A percentile compares a stretch with the other conserved stretches of the same genome.
These are phyloP conservation scores for Eulemur macaco DNA, from an alignment of 2,113 vertebrate species.

Conservation along the genomic window DNA sequence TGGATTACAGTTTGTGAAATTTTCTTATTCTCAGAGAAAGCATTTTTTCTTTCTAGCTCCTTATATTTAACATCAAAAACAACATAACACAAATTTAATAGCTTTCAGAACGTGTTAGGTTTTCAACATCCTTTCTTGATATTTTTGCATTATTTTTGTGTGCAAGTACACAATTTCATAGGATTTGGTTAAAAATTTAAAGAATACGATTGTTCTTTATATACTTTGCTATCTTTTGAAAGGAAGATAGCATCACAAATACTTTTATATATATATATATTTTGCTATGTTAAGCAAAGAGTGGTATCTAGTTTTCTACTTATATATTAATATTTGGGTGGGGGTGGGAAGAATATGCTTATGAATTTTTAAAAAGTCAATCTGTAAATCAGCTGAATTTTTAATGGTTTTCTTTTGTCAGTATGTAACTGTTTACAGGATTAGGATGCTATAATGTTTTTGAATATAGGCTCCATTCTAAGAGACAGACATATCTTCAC, in stretches of 20 bases:
- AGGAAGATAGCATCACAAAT: background rate
- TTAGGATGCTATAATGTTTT: background rate
- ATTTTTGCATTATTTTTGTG: background rate
- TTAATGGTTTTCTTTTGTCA: constrained; percentile 7
- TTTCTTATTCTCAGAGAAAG: constrained; percentile 5
- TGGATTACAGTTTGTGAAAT: constrained; percentile 15
- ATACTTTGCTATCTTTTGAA: background rate
- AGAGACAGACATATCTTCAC: background rate
- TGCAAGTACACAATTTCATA: background rate
- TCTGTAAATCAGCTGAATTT: constrained; percentile 8
- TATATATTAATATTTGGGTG: background rate
- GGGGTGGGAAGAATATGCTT: background rate
- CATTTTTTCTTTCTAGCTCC: background rate
- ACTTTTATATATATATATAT: background rate
- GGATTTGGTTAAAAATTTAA: constrained; percentile 34
- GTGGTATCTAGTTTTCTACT: constrained; percentile 26
- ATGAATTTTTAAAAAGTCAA: background rate
- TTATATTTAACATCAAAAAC: constrained; percentile 12
- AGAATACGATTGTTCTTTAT: background rate
- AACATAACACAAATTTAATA: background rate
- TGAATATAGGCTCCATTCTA: background rate
- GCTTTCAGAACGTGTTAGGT: background rate
- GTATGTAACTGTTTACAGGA: background rate
- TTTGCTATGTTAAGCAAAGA: constrained; percentile 32
- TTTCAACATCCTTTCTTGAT: background rate